Evolutionary conservation across 2,113 vertebrate species (phyloP).

Genomic region (Chelonoidis abingdonii): DNA sequence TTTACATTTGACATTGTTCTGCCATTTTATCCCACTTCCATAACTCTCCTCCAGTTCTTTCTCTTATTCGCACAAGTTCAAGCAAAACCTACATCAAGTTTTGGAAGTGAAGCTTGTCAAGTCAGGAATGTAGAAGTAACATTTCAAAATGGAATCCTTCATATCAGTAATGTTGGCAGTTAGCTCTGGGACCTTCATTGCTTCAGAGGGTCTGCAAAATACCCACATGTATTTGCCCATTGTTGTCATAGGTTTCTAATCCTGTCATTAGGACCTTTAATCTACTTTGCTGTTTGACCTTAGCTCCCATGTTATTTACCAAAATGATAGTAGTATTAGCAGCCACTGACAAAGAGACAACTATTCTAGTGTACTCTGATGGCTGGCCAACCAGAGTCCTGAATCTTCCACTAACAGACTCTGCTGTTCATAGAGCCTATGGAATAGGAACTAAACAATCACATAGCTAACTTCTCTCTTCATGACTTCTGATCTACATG

Average conservation of each 20-base stretch:
- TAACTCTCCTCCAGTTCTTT: neutral
- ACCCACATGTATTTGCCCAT: accelerated
- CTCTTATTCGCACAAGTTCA: neutral
- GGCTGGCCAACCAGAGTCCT: neutral
- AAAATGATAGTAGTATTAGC: neutral
- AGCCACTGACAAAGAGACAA: neutral
- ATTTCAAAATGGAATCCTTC: neutral
- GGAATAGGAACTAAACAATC: neutral
- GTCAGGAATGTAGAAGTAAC: neutral
- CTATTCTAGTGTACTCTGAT: neutral
- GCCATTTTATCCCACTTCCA: neutral
- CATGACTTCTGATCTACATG: neutral
- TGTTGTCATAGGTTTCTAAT: neutral
- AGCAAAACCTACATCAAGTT: neutral
- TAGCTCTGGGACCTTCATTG: neutral
- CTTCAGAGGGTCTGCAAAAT: neutral
- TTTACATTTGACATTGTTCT: neutral
- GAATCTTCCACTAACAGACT: neutral
- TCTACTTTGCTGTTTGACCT: neutral
- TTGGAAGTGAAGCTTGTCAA: neutral
- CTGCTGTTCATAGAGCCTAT: neutral
- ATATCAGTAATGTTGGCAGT: neutral
- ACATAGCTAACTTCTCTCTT: neutral
- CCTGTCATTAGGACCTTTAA: neutral
- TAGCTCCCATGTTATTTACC: neutral